A percentile compares a stretch with the other conserved stretches of the same genome.
phyloP scores from a whole-genome alignment of 2,888 invertebrate species.

The Andrena chrysosceles region DNA sequence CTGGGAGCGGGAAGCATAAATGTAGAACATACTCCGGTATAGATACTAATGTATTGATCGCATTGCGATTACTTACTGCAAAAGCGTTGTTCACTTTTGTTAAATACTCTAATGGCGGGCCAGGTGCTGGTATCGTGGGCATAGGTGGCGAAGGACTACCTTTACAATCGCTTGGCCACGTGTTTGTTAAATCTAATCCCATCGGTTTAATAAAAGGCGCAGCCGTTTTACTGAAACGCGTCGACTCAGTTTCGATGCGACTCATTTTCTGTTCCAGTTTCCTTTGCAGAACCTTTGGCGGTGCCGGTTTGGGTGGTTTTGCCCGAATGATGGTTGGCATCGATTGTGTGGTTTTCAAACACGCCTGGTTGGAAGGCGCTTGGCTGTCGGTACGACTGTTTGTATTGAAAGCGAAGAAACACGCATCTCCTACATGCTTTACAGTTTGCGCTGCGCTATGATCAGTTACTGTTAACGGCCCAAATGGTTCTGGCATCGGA shows the following conservation, averaged over 20 bases:
- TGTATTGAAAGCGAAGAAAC: conserved; percentile 78
- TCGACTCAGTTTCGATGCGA: conserved; percentile 24
- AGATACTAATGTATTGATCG: not conserved
- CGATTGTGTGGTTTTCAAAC: conserved; percentile 69
- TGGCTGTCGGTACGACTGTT: conserved; percentile 58
- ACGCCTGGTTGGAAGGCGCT: conserved; percentile 55
- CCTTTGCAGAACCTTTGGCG: conserved; percentile 84
- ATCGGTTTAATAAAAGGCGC: conserved; percentile 55
- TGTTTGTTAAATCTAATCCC: conserved; percentile 51
- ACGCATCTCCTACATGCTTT: conserved; percentile 76
- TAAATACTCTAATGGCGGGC: conserved; percentile 87
- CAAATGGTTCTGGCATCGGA: conserved; percentile 86
- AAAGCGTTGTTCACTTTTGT: conserved; percentile 73
- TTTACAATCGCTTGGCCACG: conserved; percentile 67
- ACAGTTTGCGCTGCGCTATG: conserved; percentile 56
- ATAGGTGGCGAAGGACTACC: conserved; percentile 90
- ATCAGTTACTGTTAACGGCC: conserved; percentile 81
- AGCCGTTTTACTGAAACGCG: conserved; percentile 21
- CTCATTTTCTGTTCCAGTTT: conserved; percentile 63
- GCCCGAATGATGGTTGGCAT: conserved; percentile 92
- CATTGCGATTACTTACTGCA: conserved; percentile 64
- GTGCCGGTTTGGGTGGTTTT: conserved; percentile 87
- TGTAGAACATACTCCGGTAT: not conserved
- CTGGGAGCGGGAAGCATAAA: conserved; percentile 58
- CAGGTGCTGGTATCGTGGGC: conserved; percentile 92